A percentile compares a stretch with the other conserved stretches of the same genome.
Evolutionary conservation across 2,797 vertebrate genomes (phyloP).

Genomic region (Coendou prehensilis): DNA sequence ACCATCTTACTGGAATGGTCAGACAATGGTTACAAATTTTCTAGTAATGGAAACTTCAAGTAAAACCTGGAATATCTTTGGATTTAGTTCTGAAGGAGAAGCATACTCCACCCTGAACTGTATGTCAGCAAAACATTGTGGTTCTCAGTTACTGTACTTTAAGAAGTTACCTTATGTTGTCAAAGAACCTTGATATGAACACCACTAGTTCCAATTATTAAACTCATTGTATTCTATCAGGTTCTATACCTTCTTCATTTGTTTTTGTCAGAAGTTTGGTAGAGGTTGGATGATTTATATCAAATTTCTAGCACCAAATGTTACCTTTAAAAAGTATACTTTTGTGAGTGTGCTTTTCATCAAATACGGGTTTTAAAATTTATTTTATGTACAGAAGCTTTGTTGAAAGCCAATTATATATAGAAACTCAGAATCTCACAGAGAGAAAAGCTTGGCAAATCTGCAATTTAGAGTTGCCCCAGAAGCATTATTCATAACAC

Average conservation of each 20-base stretch:
- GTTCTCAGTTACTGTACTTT: neutral
- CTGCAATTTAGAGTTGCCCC: constrained; percentile 10
- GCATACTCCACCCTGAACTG: neutral
- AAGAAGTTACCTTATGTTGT: neutral
- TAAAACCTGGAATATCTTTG: neutral
- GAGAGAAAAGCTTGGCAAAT: constrained; percentile 46
- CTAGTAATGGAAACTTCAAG: neutral
- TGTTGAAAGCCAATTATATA: constrained; percentile 58
- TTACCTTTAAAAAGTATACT: neutral
- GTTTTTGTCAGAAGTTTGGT: constrained; percentile 8
- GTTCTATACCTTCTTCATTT: neutral
- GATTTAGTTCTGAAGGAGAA: neutral
- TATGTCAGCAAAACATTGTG: neutral
- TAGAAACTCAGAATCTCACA: constrained; percentile 27
- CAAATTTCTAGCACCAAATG: constrained; percentile 15
- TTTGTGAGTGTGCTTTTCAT: constrained; percentile 49
- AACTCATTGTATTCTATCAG: neutral
- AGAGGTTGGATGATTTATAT: constrained; percentile 7
- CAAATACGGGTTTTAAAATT: neutral
- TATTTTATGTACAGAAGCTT: constrained; percentile 51
- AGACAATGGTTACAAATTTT: neutral
- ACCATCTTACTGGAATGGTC: neutral
- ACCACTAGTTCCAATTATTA: neutral
- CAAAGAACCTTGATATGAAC: neutral
- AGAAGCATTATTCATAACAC: constrained; percentile 31